phyloP scores from a whole-genome alignment of 1,140 invertebrate species.

The Heliconius eleuchia region DNA sequence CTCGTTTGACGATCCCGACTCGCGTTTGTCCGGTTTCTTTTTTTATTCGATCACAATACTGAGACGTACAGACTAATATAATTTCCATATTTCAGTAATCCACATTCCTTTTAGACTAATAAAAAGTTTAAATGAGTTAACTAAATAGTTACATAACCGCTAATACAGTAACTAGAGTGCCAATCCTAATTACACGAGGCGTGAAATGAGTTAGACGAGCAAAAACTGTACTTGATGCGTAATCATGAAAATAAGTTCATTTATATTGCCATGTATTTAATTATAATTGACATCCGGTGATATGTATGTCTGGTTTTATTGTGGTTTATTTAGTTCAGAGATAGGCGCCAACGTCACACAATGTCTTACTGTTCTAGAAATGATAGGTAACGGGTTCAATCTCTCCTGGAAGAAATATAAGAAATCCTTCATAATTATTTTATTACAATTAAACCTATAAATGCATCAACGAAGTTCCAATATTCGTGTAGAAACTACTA shows the following conservation, averaged over 20 bases:
- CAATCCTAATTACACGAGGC: slow-evolving; percentile 15
- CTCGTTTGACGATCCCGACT: too few relatives aligned
- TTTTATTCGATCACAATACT: too few relatives aligned
- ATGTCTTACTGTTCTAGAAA: neutral
- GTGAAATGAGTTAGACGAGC: slow-evolving; percentile 26
- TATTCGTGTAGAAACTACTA: too few relatives aligned
- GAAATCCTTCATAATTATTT: too few relatives aligned
- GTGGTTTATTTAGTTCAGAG: neutral
- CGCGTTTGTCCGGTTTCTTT: too few relatives aligned
- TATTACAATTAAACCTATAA: too few relatives aligned
- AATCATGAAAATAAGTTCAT: slow-evolving; percentile 23
- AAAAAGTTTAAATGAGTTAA: slow-evolving; percentile 20
- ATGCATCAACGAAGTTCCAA: too few relatives aligned
- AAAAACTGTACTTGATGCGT: slow-evolving; percentile 20
- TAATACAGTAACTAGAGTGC: slow-evolving; percentile 11
- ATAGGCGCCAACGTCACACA: neutral
- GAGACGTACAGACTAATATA: too few relatives aligned
- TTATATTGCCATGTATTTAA: neutral
- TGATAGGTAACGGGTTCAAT: neutral
- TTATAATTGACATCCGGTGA: slow-evolving; percentile 18
- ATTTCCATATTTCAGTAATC: neutral
- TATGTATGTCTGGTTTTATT: neutral
- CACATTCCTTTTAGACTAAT: neutral
- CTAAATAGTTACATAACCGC: slow-evolving; percentile 17
- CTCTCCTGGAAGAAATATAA: too few relatives aligned